Conservation (phyloP, 64 coral and sea anemone species). For the Acropora tenuis region DNA sequence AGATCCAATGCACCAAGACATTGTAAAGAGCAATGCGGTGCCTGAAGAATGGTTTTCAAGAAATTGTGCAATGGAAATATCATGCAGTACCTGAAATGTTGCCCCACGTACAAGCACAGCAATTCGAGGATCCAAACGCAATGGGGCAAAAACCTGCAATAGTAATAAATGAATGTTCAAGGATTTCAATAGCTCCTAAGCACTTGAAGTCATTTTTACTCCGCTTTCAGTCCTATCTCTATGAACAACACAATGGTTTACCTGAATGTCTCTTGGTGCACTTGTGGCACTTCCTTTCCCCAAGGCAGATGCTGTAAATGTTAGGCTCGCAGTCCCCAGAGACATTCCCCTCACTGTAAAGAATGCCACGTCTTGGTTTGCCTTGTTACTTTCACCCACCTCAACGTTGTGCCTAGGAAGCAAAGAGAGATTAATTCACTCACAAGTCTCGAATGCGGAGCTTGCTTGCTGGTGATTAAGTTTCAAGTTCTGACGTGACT, state of each 20-base stretch:
- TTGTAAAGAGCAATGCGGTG: too few species aligned
- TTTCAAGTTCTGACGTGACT: neutral
- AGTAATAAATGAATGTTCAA: neutral
- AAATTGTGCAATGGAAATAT: neutral
- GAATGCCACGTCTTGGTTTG: constrained; percentile 73
- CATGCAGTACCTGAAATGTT: constrained; percentile 84
- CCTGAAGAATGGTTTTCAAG: too few species aligned
- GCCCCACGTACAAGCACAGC: constrained; percentile 84
- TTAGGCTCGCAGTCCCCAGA: constrained; percentile 87
- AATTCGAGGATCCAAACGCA: constrained; percentile 86
- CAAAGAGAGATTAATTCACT: neutral
- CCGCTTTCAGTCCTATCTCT: neutral
- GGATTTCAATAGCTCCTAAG: too few species aligned
- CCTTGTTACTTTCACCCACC: constrained; percentile 1
- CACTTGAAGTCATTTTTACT: too few species aligned
- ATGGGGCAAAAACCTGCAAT: constrained; percentile 82
- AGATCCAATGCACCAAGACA: too few species aligned
- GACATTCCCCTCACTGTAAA: constrained; percentile 81
- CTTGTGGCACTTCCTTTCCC: constrained; percentile 83
- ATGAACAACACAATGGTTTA: neutral
- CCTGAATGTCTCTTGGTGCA: constrained; percentile 92
- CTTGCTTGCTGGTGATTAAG: too few species aligned
- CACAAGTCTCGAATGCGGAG: too few species aligned
- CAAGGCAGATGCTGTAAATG: constrained; percentile 71
- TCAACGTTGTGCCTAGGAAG: constrained; percentile 22